phyloP scores from a whole-genome alignment of 2,888 invertebrate genomes.

The Sabellastarte sp. region DNA sequence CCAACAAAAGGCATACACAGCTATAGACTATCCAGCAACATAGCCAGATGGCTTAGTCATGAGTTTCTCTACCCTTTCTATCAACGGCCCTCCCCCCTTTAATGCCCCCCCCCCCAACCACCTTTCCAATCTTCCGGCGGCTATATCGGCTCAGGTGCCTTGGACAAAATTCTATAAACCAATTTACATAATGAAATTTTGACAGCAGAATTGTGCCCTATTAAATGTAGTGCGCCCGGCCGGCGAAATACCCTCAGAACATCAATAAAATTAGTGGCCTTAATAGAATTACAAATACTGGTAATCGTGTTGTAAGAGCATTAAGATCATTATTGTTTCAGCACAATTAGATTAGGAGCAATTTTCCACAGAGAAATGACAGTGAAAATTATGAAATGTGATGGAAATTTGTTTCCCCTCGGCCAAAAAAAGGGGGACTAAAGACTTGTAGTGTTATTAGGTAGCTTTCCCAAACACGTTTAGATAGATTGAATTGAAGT shows the following conservation, averaged over 20 bases:
- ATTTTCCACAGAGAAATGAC: slow-evolving; percentile 3
- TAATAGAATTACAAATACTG: slow-evolving; percentile 25
- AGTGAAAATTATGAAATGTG: not conserved
- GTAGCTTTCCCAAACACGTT: no score
- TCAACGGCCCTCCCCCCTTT: no score
- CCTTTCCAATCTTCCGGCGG: no score
- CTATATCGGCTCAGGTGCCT: slow-evolving; percentile 30
- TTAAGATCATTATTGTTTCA: not conserved
- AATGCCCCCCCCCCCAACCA: no score
- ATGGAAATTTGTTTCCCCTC: not conserved
- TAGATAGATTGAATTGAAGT: no score
- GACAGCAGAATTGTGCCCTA: not conserved
- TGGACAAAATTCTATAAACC: slow-evolving; percentile 26
- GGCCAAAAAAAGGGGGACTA: not conserved
- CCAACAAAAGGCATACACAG: no score
- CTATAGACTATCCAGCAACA: no score
- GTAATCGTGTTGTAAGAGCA: slow-evolving; percentile 10
- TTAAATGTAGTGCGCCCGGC: not conserved
- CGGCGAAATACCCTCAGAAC: not conserved
- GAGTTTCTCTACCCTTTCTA: no score
- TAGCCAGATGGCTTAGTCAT: no score
- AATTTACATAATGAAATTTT: slow-evolving; percentile 41
- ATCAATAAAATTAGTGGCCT: slow-evolving; percentile 11
- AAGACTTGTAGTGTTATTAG: no score
- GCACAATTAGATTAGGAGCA: not conserved